Evolutionary conservation across 2,113 vertebrate species (phyloP), one percentile per base, ranked within the genome.

Genomic region (Gasterosteus aculeatus): DNA sequence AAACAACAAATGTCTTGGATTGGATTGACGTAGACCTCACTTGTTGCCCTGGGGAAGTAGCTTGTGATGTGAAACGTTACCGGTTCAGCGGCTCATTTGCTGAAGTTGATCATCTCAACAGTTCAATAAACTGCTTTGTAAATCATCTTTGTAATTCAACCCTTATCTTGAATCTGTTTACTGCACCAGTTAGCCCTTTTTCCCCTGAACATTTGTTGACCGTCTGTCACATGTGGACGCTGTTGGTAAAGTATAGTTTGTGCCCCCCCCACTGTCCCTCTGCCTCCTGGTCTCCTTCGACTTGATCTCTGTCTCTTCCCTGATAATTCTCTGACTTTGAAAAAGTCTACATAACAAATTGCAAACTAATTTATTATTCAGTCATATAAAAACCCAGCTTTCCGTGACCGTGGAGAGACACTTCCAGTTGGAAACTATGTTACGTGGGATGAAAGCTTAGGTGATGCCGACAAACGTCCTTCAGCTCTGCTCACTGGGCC

Each of bases 31-130:
- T 5, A 41, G 31, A 35, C 42, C 31, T 59, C 5, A 5, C 11
- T 46, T 16, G 29, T 35, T 59, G 29, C 8, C 29, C 7, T 14
- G 3, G 29, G 16, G 26, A 31, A 63, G 7, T 33, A 33, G 47
- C 7, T 47, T 15, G 29, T 7, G 42, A 33, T 47, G 29, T 49
- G 18, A 51, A 66, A 22, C 5, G 0, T 57, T 56, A 56, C 10
- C 46, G 73, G 59, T 38, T 80, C 22, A 71, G 35, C 15, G 35
- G 46, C 44, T 56, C 33, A 35, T 69, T 51, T 10, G n/a, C 60
- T 77, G 64, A 80, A 42, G 58, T 64, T 71, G 81, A 89, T 89
- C 81, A 87, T 46, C 66, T 63, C 42, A 62, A n/a, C 1, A 60
- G 46, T 72, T 64, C 64, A 70, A 84, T 46, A 59, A 72, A 62